Evolutionary conservation across 2,888 invertebrate species (phyloP), one percentile per base, ranked within the genome.

Genomic region (Pachliopta kotzebuea): DNA sequence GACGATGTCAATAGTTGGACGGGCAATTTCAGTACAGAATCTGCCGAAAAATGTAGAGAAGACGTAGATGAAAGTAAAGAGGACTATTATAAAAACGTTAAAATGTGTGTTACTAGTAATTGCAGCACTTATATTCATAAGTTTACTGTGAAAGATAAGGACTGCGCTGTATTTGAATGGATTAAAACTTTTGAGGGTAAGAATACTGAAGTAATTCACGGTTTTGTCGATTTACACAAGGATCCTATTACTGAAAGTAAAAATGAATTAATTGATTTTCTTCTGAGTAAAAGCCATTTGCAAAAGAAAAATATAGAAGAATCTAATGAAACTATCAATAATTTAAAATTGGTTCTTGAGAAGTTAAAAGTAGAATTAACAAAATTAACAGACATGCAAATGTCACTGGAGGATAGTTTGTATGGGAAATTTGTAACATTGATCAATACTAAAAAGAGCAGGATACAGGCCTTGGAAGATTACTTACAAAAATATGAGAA

Each of bases 361-460:
- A 74, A 73, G 67, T 83, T 75, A 68, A 81, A 78, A 71, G 68
- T 57, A 4, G 83, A 86, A 67, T 71, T 90, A 45, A 76, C 81
- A 65, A 76, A 80, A n/a, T 79, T 81, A 69, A 71, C 80, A 0
- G 72, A 79, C 63, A 74, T 75, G 9, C 88, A 88, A 70, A 74
- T 70, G 8, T 66, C 76, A 8, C 65, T 85, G 60, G 90, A 90
- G 70, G 69, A 73, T 2, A 76, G 69, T 14, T 72, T 90, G 2
- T 90, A 88, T 78, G 82, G 82, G 14, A 86, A 85, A 66, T 90
- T 90, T 82, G 71, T 83, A 0, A 77, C 83, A 58, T 65, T 90
- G 42, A 71, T 90, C 26, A 90, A 90, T 73, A 71, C 79, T 17
- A 90, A 90, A 68, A 90, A 90, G 69, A 77, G 70, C 65, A 79